These are phyloP conservation scores for Quadroppia sp. DNA, from an alignment of 2,888 invertebrate genomes.

Conservation along the genomic window DNA sequence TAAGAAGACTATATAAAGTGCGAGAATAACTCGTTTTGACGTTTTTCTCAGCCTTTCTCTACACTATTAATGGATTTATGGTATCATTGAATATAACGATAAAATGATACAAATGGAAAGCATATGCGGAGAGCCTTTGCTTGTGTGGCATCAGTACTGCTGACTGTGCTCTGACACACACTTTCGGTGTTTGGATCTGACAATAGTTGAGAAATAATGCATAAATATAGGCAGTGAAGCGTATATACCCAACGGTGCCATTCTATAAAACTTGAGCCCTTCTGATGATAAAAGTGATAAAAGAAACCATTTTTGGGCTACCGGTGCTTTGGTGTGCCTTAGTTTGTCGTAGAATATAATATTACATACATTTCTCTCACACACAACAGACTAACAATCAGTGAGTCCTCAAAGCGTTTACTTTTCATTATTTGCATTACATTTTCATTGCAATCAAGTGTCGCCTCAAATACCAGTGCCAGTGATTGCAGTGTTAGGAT, in stretches of 20 bases:
- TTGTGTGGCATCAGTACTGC: neutral
- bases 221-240: constrained; percentile 13
- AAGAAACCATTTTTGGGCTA: neutral
- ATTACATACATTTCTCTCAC: neutral
- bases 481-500: neutral
- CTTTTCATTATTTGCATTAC: constrained; percentile 14
- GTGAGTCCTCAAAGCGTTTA: neutral
- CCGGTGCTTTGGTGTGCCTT: neutral
- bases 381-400: neutral
- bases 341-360: neutral
- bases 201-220: constrained; percentile 17
- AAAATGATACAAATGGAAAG: constrained; percentile 7
- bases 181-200: neutral
- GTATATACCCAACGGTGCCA: constrained; percentile 16
- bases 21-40: neutral
- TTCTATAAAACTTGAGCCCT: constrained; percentile 24
- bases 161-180: constrained; percentile 9
- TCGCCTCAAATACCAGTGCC: neutral
- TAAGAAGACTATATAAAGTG: neutral
- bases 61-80: neutral
- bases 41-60: neutral
- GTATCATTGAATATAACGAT: neutral
- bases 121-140: neutral
- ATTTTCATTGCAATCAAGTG: neutral
- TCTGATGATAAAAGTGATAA: constrained; percentile 27